Conservation (phyloP, 2,888 invertebrate species). For the Agelastica alni region DNA sequence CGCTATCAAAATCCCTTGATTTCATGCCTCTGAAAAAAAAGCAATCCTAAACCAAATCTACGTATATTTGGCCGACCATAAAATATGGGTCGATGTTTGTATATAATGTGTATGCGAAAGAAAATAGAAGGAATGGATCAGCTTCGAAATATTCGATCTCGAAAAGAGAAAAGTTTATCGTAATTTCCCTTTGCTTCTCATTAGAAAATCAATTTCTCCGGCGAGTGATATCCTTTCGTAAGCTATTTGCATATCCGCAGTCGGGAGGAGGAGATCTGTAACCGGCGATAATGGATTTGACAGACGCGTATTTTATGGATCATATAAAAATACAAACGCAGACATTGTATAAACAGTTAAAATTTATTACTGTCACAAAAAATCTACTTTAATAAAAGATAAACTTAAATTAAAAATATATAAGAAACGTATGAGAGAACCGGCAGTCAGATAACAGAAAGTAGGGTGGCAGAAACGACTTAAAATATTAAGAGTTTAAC, state of each 20-base stretch:
- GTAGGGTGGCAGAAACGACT: too few species aligned
- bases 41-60: background rate
- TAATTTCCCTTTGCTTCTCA: slow-evolving; percentile 16
- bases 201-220: slow-evolving; percentile 18
- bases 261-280: background rate
- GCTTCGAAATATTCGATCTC: background rate
- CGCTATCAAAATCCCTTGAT: background rate
- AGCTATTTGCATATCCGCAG: slow-evolving; percentile 8
- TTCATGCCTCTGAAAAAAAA: background rate
- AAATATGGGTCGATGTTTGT: slow-evolving; percentile 2
- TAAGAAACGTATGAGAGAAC: too few species aligned
- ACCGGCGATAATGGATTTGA: slow-evolving; percentile 1
- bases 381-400: too few species aligned
- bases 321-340: too few species aligned
- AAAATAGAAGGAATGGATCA: background rate
- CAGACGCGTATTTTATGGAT: background rate
- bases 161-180: slow-evolving; percentile 12
- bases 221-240: slow-evolving; percentile 5
- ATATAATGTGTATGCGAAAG: background rate
- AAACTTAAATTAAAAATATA: too few species aligned
- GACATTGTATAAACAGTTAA: too few species aligned
- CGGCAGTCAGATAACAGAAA: too few species aligned
- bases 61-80: background rate
- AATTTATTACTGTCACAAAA: too few species aligned
- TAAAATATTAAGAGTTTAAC: too few species aligned